phyloP scores from a whole-genome alignment of 2,797 vertebrate genomes.

The Hapalemur alaotrensis region DNA sequence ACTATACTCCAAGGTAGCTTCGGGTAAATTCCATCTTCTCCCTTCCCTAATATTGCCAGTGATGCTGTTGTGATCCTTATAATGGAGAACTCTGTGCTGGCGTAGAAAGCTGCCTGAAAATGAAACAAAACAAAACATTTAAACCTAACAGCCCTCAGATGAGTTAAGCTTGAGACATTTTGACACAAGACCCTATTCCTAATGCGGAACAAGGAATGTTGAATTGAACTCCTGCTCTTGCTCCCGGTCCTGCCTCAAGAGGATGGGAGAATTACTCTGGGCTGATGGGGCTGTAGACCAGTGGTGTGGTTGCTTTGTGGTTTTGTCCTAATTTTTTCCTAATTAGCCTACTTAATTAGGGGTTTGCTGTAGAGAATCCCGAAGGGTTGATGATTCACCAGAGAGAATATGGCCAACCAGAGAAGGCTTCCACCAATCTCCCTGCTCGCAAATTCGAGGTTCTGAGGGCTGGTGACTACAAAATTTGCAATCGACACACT shows the following conservation, averaged over 20 bases:
- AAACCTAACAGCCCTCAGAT: background rate
- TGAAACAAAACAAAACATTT: background rate
- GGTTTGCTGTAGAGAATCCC: background rate
- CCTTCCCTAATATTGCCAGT: background rate
- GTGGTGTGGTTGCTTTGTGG: background rate
- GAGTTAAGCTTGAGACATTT: background rate
- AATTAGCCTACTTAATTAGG: background rate
- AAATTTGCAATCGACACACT: background rate
- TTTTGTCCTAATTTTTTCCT: background rate
- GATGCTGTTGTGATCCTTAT: background rate
- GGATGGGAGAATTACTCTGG: background rate
- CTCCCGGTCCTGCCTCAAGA: background rate
- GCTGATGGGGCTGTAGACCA: background rate
- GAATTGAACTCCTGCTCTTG: background rate
- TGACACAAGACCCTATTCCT: background rate
- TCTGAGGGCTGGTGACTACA: background rate
- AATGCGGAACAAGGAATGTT: background rate
- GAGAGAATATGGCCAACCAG: background rate
- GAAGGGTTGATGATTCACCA: background rate
- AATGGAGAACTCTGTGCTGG: background rate
- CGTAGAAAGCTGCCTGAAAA: background rate
- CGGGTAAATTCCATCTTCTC: background rate
- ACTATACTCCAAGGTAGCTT: background rate
- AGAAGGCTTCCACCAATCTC: background rate
- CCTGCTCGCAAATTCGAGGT: background rate